phyloP scores from a whole-genome alignment of 2,797 vertebrate genomes.

The Sebastes nivosus region DNA sequence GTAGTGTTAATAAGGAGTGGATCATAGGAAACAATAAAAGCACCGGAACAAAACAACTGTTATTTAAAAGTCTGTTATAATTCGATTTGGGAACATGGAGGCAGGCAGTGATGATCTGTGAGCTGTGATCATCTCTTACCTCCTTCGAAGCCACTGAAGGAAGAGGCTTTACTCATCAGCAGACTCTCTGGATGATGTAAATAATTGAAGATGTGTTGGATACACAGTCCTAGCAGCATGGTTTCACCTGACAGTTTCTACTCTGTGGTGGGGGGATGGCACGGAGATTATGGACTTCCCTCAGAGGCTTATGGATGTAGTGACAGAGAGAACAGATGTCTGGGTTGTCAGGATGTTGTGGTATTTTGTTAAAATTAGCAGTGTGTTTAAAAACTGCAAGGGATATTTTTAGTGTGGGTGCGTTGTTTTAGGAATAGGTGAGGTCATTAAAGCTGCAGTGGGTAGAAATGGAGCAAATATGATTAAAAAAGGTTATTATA shows the following conservation, averaged over 20 bases:
- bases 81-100: neutral
- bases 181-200: slow-evolving; percentile 28
- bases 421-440: neutral
- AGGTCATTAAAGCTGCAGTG: neutral
- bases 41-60: neutral
- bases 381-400: neutral
- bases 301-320: neutral
- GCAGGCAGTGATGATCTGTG: neutral
- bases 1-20: neutral
- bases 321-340: neutral
- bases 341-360: neutral
- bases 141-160: neutral
- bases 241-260: slow-evolving; percentile 1
- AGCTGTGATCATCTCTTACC: neutral
- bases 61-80: neutral
- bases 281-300: slow-evolving; percentile 7
- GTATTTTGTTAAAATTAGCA: neutral
- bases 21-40: neutral
- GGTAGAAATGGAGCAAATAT: neutral
- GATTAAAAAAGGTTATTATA: too few species aligned
- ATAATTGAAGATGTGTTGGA: slow-evolving; percentile 67
- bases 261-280: neutral
- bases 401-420: neutral
- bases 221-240: neutral
- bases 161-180: neutral